A percentile compares a stretch with the other conserved stretches of the same genome.
These are phyloP conservation scores for Chelonus insularis DNA, from an alignment of 1,140 invertebrate genomes.

Conservation along the genomic window DNA sequence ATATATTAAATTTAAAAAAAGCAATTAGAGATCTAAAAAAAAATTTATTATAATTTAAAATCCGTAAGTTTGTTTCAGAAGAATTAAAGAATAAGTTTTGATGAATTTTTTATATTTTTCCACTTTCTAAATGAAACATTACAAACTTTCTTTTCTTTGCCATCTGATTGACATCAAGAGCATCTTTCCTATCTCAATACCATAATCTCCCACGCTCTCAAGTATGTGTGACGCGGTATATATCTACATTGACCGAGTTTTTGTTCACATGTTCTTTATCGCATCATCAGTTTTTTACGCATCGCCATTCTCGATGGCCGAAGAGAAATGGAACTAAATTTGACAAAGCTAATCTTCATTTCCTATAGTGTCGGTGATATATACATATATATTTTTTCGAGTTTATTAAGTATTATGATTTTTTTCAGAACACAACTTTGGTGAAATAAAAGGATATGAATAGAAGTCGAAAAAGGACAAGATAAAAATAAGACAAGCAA, in stretches of 20 bases:
- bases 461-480: too few species aligned
- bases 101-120: too few species aligned
- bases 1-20: too few species aligned
- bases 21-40: too few species aligned
- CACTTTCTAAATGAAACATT: too few species aligned
- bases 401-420: not conserved
- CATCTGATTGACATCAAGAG: too few species aligned
- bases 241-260: slow-evolving; percentile 16
- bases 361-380: not conserved
- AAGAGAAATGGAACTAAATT: slow-evolving; percentile 9
- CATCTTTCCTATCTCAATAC: not conserved
- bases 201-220: not conserved
- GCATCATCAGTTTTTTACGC: slow-evolving; percentile 10
- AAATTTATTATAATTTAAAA: too few species aligned
- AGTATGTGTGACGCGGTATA: not conserved
- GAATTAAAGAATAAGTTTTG: too few species aligned
- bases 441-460: too few species aligned
- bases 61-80: too few species aligned
- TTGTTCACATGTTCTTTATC: slow-evolving; percentile 7
- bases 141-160: too few species aligned
- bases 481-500: slow-evolving; percentile 5
- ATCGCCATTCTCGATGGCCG: not conserved
- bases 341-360: slow-evolving; percentile 12
- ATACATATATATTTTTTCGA: not conserved
- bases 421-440: too few species aligned